Evolutionary conservation across 2,113 vertebrate genomes (phyloP), one percentile per base, ranked within the genome.

Genomic region (Oreotrochilus melanogaster): DNA sequence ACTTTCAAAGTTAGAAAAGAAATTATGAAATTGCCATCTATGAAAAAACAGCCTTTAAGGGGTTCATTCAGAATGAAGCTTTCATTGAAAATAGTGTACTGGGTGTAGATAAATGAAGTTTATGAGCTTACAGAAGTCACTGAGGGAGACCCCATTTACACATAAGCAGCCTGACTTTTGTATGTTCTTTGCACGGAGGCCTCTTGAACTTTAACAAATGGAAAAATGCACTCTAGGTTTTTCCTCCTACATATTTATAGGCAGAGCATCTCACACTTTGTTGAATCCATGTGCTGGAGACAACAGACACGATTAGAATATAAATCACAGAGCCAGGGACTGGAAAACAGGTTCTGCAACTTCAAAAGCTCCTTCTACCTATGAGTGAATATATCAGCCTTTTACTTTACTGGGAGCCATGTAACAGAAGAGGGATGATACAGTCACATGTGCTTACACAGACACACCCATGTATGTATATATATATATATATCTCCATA

Each of bases 61-160:
- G 6, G 16, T 67, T 94, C 82, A 74, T 95, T 95, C 47, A 95
- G 51, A 92, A 92, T 27, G 37, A 86, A 37, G 4, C 3, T 78
- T 83, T 79, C 71, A 67, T 57, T 28, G 60, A 56, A 96, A 83
- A 89, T 67, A 80, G 13, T 39, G 88, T 70, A 86, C 23, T 60
- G 27, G 9, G 23, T 88, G 12, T 45, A 89, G 64, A 95, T 88
- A 96, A 95, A 96, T 30, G 51, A 93, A 89, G 67, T 96, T 95
- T 93, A 92, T 90, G 72, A 88, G 67, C 27, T 90, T 92, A 78
- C 75, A 88, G 86, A 96, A 96, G 90, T 78, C 86, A 90, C 51
- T 67, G 64, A 86, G 62, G 91, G n/a, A 83, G 50, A 74, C 11
- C 19, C 69, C n/a, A 53, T 89, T 93, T 89, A 30, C 50, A 72